A percentile compares a stretch with the other conserved stretches of the same genome.
Conservation (phyloP, 1,140 invertebrate species). For the Thaumetopoea pityocampa region DNA sequence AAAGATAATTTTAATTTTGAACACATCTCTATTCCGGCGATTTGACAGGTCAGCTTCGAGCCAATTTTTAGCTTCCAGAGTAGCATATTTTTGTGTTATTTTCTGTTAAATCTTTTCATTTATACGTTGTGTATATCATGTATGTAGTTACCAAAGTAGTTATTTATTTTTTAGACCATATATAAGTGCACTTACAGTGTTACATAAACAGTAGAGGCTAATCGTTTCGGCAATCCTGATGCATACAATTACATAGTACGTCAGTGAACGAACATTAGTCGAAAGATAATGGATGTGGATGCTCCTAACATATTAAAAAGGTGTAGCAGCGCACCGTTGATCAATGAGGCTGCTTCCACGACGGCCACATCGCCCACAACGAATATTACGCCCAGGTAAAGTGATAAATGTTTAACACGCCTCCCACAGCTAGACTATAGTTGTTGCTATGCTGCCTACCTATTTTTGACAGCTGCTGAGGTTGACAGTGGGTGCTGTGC, state of each 20-base stretch:
- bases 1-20: too few species aligned
- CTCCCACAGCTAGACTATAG: conserved; percentile 37
- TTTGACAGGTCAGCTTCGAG: conserved; percentile 69
- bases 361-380: conserved; percentile 64
- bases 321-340: conserved; percentile 73
- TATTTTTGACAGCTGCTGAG: conserved; percentile 68
- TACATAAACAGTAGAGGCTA: conserved; percentile 64
- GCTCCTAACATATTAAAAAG: conserved; percentile 74
- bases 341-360: conserved; percentile 70
- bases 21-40: conserved; percentile 46
- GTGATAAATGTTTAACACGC: conserved; percentile 37
- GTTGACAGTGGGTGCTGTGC: conserved; percentile 55
- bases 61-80: conserved; percentile 60
- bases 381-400: conserved; percentile 67
- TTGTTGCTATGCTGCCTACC: conserved; percentile 50
- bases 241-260: conserved; percentile 67
- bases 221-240: conserved; percentile 60
- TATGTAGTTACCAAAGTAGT: conserved; percentile 46
- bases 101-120: conserved; percentile 55
- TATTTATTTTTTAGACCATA: conserved; percentile 37
- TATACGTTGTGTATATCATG: conserved; percentile 43
- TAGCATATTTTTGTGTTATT: conserved; percentile 64
- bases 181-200: conserved; percentile 63
- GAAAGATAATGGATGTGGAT: conserved; percentile 75
- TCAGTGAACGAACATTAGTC: conserved; percentile 70